phyloP scores from a whole-genome alignment of 1,140 invertebrate species.

The Vollenhovia emeryi region DNA sequence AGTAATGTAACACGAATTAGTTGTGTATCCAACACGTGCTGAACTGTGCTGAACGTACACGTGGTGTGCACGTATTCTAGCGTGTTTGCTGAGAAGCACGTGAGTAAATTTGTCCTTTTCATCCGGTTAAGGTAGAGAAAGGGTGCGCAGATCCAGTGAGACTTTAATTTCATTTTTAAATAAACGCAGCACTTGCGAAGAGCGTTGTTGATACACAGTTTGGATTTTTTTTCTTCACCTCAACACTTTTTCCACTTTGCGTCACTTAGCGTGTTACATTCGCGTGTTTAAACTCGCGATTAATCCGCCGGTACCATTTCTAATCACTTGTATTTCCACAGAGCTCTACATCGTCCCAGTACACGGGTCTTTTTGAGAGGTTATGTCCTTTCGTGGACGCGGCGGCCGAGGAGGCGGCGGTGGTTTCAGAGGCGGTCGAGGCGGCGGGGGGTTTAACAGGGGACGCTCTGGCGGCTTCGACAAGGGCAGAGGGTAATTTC shows the following conservation, averaged over 20 bases:
- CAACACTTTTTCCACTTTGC: too few species aligned
- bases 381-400: constrained; percentile 82
- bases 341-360: too few species aligned
- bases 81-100: neutral
- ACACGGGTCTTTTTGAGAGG: constrained; percentile 14
- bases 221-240: too few species aligned
- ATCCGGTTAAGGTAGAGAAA: neutral
- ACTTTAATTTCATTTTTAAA: neutral
- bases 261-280: too few species aligned
- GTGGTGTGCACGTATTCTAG: neutral
- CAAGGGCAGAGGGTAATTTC: constrained; percentile 72
- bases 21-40: too few species aligned
- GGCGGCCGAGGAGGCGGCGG: constrained; percentile 75
- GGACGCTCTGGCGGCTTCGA: constrained; percentile 81
- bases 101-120: neutral
- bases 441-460: constrained; percentile 82
- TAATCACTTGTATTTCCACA: too few species aligned
- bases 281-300: too few species aligned
- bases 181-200: neutral
- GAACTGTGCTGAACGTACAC: too few species aligned
- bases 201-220: neutral
- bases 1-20: too few species aligned
- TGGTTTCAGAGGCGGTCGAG: constrained; percentile 84
- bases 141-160: neutral
- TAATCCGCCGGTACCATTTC: too few species aligned